A percentile compares a stretch with the other conserved stretches of the same genome.
These are phyloP conservation scores for Hofmannophila pseudospretella DNA, from an alignment of 2,888 invertebrate genomes.

Conservation along the genomic window DNA sequence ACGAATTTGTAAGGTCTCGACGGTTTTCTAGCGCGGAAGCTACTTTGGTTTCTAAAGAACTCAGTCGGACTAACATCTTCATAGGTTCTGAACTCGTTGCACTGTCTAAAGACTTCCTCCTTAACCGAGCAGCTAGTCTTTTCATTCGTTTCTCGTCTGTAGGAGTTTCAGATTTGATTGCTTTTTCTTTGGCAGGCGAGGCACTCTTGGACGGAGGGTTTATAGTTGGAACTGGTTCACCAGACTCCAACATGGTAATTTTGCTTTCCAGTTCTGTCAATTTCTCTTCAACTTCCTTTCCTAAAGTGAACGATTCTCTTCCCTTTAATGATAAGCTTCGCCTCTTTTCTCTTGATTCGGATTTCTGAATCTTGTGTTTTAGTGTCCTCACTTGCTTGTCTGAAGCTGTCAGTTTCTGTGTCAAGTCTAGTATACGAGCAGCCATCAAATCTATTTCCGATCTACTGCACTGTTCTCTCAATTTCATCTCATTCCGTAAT, in stretches of 20 bases:
- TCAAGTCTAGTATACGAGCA: constrained; percentile 89
- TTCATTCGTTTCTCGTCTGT: constrained; percentile 72
- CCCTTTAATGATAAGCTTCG: constrained; percentile 90
- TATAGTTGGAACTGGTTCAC: constrained; percentile 59
- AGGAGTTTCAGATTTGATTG: constrained; percentile 65
- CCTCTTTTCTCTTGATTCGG: constrained; percentile 87
- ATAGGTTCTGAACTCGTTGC: constrained; percentile 87
- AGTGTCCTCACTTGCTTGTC: constrained; percentile 89
- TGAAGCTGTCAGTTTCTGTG: constrained; percentile 86
- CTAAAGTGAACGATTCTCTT: constrained; percentile 86
- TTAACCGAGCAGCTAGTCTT: constrained; percentile 75
- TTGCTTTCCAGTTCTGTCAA: constrained; percentile 88
- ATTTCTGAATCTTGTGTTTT: constrained; percentile 87
- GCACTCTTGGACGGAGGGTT: constrained; percentile 73
- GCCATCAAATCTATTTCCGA: constrained; percentile 89
- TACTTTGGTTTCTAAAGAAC: constrained; percentile 87
- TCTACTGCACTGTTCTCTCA: constrained; percentile 80
- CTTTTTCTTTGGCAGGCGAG: constrained; percentile 75
- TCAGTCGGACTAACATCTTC: constrained; percentile 87
- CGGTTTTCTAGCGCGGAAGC: constrained; percentile 76
- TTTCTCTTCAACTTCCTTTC: constrained; percentile 91
- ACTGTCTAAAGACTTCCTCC: constrained; percentile 88
- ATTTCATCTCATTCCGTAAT: constrained; percentile 83
- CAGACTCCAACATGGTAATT: constrained; percentile 81
- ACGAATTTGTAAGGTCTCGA: constrained; percentile 71